These are phyloP conservation scores for Phaedon cochleariae DNA, from an alignment of 2,888 invertebrate genomes.

Conservation along the genomic window DNA sequence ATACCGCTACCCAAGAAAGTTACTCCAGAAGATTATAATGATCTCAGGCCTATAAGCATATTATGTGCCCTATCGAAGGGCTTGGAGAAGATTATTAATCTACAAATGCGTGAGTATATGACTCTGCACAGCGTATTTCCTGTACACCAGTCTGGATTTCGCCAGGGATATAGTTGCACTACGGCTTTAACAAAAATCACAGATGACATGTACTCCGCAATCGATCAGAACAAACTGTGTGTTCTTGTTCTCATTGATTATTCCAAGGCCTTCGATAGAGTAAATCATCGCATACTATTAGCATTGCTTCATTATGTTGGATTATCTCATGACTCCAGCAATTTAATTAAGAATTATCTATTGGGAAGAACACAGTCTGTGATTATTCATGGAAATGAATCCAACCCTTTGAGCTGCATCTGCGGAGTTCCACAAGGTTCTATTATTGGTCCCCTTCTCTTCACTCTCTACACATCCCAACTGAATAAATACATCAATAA, in stretches of 20 bases:
- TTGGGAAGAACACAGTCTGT: no score
- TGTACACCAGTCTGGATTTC: no score
- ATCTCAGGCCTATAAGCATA: conserved; percentile 21
- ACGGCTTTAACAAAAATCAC: background rate
- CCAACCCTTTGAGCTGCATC: no score
- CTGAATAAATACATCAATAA: background rate
- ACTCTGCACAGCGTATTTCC: no score
- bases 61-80: conserved; percentile 17
- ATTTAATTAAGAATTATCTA: no score
- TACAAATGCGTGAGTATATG: background rate
- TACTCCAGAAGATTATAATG: background rate
- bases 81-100: conserved; percentile 9
- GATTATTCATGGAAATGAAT: no score
- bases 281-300: background rate
- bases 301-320: background rate
- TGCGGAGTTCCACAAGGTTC: background rate
- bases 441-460: background rate
- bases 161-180: background rate
- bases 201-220: background rate
- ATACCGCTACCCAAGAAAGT: conserved; percentile 14
- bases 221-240: background rate
- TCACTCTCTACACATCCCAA: background rate
- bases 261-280: background rate
- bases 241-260: background rate
- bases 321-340: no score